Percentiles rank a stretch among this genome's conserved stretches.
phyloP scores from a whole-genome alignment of 2,888 invertebrate species.

The Podabrus alpinus region DNA sequence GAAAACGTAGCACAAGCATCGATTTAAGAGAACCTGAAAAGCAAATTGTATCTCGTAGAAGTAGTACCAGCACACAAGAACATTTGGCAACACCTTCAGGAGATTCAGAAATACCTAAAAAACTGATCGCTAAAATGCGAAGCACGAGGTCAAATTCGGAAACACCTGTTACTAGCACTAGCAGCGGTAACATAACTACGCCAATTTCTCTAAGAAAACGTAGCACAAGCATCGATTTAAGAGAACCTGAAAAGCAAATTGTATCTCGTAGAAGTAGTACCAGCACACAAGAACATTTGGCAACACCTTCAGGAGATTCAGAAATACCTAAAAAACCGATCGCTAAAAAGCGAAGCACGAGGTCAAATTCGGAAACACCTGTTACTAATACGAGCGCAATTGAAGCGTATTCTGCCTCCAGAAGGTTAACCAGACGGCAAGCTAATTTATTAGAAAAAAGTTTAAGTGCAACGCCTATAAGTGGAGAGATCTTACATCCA shows the following conservation, averaged over 20 bases:
- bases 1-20: background rate
- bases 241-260: background rate
- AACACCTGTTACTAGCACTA: background rate
- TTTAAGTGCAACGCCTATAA: background rate
- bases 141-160: constrained; percentile 11
- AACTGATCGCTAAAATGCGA: background rate
- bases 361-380: constrained; percentile 7
- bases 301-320: background rate
- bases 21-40: background rate
- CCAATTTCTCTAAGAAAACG: background rate
- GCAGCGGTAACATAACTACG: background rate
- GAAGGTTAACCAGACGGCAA: constrained; percentile 58
- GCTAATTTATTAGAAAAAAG: constrained; percentile 53
- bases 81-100: background rate
- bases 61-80: background rate
- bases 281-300: background rate
- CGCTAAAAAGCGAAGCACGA: background rate
- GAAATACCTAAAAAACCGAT: background rate
- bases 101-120: background rate
- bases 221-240: background rate
- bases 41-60: constrained; percentile 1
- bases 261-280: constrained; percentile 3
- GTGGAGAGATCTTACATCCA: background rate
- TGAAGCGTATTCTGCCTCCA: constrained; percentile 24
- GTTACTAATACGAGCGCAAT: background rate